phyloP scores from a whole-genome alignment of 2,888 invertebrate species.

The Ectemnius continuus region DNA sequence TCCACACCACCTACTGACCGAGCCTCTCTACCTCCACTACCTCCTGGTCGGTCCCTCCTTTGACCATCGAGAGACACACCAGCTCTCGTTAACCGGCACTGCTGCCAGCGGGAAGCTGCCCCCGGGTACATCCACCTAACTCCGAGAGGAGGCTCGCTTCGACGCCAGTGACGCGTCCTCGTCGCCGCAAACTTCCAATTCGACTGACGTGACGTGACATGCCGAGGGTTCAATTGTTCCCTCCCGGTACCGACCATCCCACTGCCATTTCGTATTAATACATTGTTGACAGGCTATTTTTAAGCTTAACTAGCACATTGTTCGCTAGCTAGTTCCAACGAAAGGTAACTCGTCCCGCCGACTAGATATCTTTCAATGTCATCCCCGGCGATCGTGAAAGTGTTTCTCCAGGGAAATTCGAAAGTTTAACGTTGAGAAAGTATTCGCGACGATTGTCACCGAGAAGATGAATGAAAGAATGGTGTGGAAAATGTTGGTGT shows the following conservation, averaged over 20 bases:
- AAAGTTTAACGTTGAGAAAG: too few relatives aligned
- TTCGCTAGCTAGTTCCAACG: too few relatives aligned
- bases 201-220: too few relatives aligned
- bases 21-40: slow-evolving; percentile 39
- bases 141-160: slow-evolving; percentile 26
- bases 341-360: slow-evolving; percentile 11
- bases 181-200: slow-evolving; percentile 18
- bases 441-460: too few relatives aligned
- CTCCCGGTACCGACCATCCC: slow-evolving; percentile 3
- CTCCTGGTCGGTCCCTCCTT: slow-evolving; percentile 41
- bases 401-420: too few relatives aligned
- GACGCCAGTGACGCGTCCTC: slow-evolving; percentile 23
- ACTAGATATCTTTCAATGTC: too few relatives aligned
- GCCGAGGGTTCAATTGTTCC: slow-evolving; percentile 12
- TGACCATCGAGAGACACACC: slow-evolving; percentile 15
- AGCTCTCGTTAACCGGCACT: slow-evolving; percentile 25
- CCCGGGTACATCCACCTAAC: slow-evolving; percentile 56
- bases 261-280: slow-evolving; percentile 9
- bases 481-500: too few relatives aligned
- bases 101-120: slow-evolving; percentile 27
- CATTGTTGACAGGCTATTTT: too few relatives aligned
- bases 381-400: too few relatives aligned
- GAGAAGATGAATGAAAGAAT: too few relatives aligned
- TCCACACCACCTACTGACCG: slow-evolving; percentile 48
- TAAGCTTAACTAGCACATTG: too few relatives aligned